Conservation (phyloP, 2,797 vertebrate species). For the Threskiornis aethiopicus region DNA sequence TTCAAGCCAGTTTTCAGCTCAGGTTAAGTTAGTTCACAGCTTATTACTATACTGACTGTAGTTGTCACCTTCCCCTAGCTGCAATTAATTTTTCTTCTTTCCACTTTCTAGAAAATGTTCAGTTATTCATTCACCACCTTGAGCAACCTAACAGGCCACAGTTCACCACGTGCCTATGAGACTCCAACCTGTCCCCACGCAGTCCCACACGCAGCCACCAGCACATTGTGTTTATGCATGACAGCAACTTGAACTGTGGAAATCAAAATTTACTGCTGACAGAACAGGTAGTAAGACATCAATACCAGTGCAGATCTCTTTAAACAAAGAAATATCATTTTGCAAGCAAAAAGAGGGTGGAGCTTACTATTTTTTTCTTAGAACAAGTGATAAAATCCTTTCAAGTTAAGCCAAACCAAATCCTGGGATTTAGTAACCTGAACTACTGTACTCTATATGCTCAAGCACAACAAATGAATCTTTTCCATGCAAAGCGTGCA, state of each 20-base stretch:
- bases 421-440: background rate
- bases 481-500: background rate
- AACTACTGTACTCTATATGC: background rate
- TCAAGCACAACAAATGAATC: background rate
- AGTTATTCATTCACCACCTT: background rate
- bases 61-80: background rate
- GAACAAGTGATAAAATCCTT: background rate
- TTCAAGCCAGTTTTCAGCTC: background rate
- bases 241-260: background rate
- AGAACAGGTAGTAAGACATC: background rate
- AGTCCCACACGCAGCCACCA: background rate
- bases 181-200: background rate
- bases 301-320: background rate
- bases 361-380: background rate
- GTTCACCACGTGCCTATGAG: rapidly evolving
- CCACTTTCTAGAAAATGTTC: background rate
- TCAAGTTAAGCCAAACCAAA: conserved; percentile 12
- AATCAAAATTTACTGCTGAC: background rate
- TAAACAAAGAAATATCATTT: background rate
- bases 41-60: background rate
- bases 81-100: background rate
- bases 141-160: background rate
- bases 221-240: rapidly evolving
- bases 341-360: background rate
- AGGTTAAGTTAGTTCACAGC: background rate